Base-by-base conservation (phyloP, 2,797 vertebrate genomes). In the Percopsis omiscomaycus region DNA sequence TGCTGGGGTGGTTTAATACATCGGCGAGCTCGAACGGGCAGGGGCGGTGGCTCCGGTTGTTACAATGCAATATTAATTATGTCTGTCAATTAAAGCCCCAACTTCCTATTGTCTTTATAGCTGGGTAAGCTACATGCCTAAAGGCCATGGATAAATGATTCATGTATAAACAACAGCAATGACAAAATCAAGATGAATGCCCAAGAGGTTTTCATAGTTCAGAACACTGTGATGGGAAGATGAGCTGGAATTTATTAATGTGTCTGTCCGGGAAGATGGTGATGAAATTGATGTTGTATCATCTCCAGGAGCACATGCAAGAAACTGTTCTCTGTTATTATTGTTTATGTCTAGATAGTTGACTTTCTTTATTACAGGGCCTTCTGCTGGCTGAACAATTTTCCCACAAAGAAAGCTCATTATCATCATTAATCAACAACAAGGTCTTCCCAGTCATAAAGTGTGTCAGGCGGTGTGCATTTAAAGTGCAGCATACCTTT, bases 101-200 rank as follows among this genome's bases (percentile, higher is more conserved):
- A 55, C 54, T 64, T 50, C 44, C 63, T 68, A 51, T 66, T 72
- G 59, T 73, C 12, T 76, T 70, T 63, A 65, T 45, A 3, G 58
- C 64, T 75, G 15, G 42, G 29, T 74, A 70, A 73, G 69, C 74
- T 62, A 63, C 48, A 68, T 70, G 28, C 68, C 54, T 64, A 60
- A 68, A 55, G 56, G 58, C 52, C 55, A 42, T 51, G 58, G 44
- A 73, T 74, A 66, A 59, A 53, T 74, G 53, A 67, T 55, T 58
- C 28, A 55, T 64, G 45, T 50, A 58, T 59, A 66, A 75, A 57
- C 6, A 62, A 58, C 44, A 47, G 16, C 44, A 52, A 32, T 14
- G 11, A 58, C 61, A 67, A 27, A 22, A 73, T 27, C 10, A 3
- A 42, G 32, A 57, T 68, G 73, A 61, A 64, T 51, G 42, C 57